Evolutionary conservation across 2,113 vertebrate species (phyloP).

Genomic region (Coturnix japonica): DNA sequence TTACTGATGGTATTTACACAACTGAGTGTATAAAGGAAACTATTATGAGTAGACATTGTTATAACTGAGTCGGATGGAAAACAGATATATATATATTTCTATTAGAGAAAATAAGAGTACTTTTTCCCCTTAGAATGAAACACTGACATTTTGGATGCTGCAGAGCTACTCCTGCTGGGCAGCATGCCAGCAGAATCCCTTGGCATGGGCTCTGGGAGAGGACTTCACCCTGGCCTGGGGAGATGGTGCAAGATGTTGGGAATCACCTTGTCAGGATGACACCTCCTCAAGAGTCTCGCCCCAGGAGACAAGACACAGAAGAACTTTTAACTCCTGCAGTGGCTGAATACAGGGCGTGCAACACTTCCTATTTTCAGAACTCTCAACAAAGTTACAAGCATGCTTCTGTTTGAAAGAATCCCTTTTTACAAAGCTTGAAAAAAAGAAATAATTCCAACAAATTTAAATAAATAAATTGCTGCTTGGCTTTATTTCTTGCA

Average conservation of each 20-base stretch:
- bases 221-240: neutral
- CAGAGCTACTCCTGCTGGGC: neutral
- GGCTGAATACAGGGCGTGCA: neutral
- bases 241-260: neutral
- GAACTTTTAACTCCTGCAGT: neutral
- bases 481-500: neutral
- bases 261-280: neutral
- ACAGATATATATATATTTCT: neutral
- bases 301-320: neutral
- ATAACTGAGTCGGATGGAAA: neutral
- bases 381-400: neutral
- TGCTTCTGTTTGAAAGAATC: neutral
- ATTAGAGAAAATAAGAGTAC: rapidly evolving
- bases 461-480: neutral
- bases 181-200: neutral
- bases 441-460: neutral
- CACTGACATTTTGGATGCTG: neutral
- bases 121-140: neutral
- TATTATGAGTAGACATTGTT: neutral
- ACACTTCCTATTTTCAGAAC: neutral
- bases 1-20: neutral
- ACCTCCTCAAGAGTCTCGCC: neutral
- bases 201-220: neutral
- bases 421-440: neutral
- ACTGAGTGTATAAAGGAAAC: neutral